Conservation (phyloP, 2,113 vertebrate genomes). For the Scopus umbretta region DNA sequence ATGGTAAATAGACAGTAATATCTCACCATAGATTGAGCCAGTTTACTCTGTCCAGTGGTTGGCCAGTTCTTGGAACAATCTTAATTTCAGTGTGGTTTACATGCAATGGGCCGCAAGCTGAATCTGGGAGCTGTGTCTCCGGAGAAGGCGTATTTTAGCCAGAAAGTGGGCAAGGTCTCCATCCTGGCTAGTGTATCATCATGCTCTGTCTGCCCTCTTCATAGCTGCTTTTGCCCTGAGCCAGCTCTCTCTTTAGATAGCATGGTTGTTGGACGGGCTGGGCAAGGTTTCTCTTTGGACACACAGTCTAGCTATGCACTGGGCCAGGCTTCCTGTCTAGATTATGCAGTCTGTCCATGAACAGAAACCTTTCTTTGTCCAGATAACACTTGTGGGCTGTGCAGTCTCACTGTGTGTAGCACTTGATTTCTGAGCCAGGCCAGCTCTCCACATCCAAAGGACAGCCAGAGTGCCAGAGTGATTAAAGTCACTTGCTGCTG, state of each 20-base stretch:
- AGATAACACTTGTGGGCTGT: not conserved
- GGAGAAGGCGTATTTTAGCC: not conserved
- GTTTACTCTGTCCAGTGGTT: not conserved
- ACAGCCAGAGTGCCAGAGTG: not conserved
- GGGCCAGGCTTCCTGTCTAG: constrained; percentile 33
- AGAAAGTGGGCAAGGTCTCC: not conserved
- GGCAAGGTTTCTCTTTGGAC: not conserved
- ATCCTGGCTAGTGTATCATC: not conserved
- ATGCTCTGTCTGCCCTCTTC: not conserved
- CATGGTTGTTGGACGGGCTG: not conserved
- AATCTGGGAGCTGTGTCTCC: not conserved
- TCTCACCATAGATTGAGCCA: not conserved
- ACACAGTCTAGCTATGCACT: not conserved
- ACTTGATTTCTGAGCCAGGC: not conserved
- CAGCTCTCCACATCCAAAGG: not conserved
- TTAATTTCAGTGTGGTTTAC: not conserved
- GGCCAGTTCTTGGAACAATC: not conserved
- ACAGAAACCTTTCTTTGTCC: constrained; percentile 27
- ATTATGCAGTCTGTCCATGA: not conserved
- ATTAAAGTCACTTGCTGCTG: not conserved
- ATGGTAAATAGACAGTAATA: not conserved
- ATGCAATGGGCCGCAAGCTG: not conserved
- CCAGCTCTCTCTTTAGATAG: not conserved
- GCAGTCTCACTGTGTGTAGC: not conserved
- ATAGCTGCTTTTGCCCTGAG: not conserved